Evolutionary conservation across 2,113 vertebrate species (phyloP).

Genomic region (Ivindomyrus marchei): DNA sequence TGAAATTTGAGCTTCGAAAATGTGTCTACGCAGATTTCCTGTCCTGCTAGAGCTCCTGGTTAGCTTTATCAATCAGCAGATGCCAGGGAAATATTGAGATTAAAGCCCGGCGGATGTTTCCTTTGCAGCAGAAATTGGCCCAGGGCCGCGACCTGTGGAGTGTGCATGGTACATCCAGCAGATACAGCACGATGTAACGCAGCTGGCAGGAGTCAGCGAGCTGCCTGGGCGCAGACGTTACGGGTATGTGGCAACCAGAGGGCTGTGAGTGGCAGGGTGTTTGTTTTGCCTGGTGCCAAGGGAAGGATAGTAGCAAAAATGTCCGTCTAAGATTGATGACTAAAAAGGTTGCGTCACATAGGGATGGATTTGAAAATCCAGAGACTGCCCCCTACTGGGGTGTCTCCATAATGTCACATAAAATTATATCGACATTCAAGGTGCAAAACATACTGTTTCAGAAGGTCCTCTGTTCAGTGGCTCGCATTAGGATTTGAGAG

Average conservation of each 20-base stretch:
- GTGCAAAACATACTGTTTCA: not conserved
- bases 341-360: not conserved
- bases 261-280: not conserved
- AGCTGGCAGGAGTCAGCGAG: not conserved
- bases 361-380: not conserved
- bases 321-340: not conserved
- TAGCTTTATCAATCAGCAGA: not conserved
- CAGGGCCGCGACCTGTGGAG: not conserved
- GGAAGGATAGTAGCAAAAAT: not conserved
- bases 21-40: not conserved
- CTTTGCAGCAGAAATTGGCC: conserved; percentile 16
- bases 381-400: not conserved
- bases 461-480: not conserved
- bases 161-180: conserved; percentile 11
- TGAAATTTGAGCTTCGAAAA: not conserved
- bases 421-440: not conserved
- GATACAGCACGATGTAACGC: not conserved
- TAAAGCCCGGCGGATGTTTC: not conserved
- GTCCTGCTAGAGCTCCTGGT: not conserved
- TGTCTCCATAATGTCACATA: not conserved
- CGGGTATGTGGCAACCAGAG: not conserved
- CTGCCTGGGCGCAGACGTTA: not conserved
- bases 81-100: not conserved
- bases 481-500: not conserved
- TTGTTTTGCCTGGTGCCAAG: not conserved